phyloP scores from a whole-genome alignment of 2,888 invertebrate species.

The Fissipunctia ypsillon region DNA sequence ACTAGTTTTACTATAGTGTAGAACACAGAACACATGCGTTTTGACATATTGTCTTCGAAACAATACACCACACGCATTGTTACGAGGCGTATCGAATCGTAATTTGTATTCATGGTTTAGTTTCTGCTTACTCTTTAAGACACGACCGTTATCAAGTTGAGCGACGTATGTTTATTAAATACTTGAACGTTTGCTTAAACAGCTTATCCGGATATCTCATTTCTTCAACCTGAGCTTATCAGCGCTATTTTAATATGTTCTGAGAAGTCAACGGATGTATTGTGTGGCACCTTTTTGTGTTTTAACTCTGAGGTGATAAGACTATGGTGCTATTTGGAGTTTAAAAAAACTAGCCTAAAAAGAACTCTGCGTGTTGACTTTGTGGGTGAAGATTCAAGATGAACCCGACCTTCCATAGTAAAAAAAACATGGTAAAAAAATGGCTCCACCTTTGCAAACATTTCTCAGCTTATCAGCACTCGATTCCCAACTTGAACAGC shows the following conservation, averaged over 20 bases:
- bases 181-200: conserved; percentile 67
- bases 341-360: not conserved
- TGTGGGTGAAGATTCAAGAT: not conserved
- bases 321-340: not conserved
- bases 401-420: too few relatives aligned
- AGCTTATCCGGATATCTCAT: conserved; percentile 77
- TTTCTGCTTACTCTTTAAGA: conserved; percentile 32
- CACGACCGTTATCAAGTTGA: conserved; percentile 66
- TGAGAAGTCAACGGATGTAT: conserved; percentile 68
- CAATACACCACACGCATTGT: conserved; percentile 41
- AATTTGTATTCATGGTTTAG: conserved; percentile 38
- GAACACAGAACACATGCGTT: not conserved
- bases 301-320: conserved; percentile 46
- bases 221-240: conserved; percentile 76
- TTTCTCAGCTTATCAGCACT: conserved; percentile 12
- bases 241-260: conserved; percentile 68
- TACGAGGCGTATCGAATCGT: conserved; percentile 9
- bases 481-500: conserved; percentile 2
- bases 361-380: not conserved
- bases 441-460: conserved; percentile 2
- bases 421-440: not conserved
- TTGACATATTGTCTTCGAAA: conserved; percentile 17
- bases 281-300: conserved; percentile 39
- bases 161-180: conserved; percentile 64
- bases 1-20: not conserved